phyloP scores from a whole-genome alignment of 2,888 invertebrate genomes.

The Onthophagus sagittarius region DNA sequence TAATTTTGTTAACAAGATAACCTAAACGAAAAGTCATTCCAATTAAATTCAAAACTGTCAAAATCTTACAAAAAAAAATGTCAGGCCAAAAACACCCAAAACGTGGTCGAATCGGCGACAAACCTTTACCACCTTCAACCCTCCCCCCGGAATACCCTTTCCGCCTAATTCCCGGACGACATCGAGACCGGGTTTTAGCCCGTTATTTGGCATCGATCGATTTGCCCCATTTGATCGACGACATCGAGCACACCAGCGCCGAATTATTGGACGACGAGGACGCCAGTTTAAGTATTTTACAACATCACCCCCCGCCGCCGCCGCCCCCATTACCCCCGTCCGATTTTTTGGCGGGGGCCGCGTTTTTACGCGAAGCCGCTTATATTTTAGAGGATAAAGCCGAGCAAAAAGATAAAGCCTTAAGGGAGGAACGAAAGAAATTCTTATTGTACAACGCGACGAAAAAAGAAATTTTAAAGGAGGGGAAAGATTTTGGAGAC shows the following conservation, averaged over 20 bases:
- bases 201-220: constrained; percentile 22
- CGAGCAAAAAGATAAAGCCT: constrained; percentile 17
- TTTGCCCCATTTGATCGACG: constrained; percentile 22
- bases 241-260: constrained; percentile 23
- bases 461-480: constrained; percentile 21
- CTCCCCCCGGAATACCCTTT: constrained; percentile 24
- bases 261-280: constrained; percentile 23
- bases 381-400: constrained; percentile 21
- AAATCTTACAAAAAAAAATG: constrained; percentile 16
- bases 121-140: constrained; percentile 16
- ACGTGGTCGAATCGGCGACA: constrained; percentile 7
- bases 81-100: constrained; percentile 9
- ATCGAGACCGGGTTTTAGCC: constrained; percentile 21
- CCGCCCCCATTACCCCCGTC: constrained; percentile 22
- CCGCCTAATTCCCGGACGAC: constrained; percentile 20
- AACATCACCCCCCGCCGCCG: constrained; percentile 19
- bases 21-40: no score
- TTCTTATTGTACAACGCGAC: constrained; percentile 19
- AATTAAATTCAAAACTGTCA: no score
- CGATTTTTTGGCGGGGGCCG: constrained; percentile 21
- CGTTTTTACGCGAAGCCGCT: constrained; percentile 20
- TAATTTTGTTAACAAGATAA: no score
- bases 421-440: constrained; percentile 16
- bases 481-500: constrained; percentile 21
- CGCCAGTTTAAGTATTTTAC: constrained; percentile 17